phyloP scores from a whole-genome alignment of 2,888 invertebrate species.

The Pyrrhosoma nymphula region DNA sequence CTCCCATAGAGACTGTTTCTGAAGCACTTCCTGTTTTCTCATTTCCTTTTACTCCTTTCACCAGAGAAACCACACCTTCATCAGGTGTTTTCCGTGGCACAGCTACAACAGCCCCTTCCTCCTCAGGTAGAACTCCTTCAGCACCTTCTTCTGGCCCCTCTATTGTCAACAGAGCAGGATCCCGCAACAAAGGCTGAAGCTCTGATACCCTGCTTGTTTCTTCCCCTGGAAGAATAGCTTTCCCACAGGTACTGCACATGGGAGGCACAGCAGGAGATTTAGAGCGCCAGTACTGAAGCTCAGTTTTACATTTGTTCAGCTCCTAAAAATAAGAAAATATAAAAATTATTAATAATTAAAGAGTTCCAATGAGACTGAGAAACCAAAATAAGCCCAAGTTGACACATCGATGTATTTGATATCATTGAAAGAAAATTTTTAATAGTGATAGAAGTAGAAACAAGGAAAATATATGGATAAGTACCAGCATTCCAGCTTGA shows the following conservation, averaged over 20 bases:
- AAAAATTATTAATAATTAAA: neutral
- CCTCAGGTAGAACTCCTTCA: conserved; percentile 51
- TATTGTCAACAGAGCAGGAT: conserved; percentile 43
- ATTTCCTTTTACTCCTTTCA: conserved; percentile 41
- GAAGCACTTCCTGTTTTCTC: conserved; percentile 49
- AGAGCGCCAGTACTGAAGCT: conserved; percentile 94
- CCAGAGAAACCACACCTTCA: conserved; percentile 16
- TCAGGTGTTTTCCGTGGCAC: conserved; percentile 38
- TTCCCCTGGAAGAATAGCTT: conserved; percentile 76
- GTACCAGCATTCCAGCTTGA: too few relatives aligned
- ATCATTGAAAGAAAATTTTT: too few relatives aligned
- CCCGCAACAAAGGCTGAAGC: conserved; percentile 45
- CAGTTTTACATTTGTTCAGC: conserved; percentile 94
- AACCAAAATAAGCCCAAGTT: neutral
- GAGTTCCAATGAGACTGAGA: neutral
- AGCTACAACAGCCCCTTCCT: conserved; percentile 46
- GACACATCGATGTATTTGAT: too few relatives aligned
- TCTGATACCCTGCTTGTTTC: conserved; percentile 44
- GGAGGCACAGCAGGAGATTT: conserved; percentile 89
- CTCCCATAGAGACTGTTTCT: conserved; percentile 58
- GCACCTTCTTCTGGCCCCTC: conserved; percentile 58
- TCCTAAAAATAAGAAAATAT: conserved; percentile 80
- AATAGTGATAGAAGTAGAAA: too few relatives aligned
- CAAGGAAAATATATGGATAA: too few relatives aligned
- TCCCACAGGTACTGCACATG: conserved; percentile 88